These are phyloP conservation scores for Solen grandis DNA, from an alignment of 1,140 invertebrate genomes.

Conservation along the genomic window DNA sequence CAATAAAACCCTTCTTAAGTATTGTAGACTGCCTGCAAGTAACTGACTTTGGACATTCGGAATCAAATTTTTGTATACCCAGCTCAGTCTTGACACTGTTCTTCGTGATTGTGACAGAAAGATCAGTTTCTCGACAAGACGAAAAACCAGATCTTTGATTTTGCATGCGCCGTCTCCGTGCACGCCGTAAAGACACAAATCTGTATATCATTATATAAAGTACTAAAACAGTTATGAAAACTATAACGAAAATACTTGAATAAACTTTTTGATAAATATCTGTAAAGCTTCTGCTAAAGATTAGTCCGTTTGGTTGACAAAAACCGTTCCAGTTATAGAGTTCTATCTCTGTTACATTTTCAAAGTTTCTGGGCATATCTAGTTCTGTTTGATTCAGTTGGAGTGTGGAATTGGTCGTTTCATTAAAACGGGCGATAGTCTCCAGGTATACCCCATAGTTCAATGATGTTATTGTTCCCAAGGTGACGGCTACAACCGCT, in stretches of 20 bases:
- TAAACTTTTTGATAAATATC: conserved; percentile 70
- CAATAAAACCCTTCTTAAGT: conserved; percentile 63
- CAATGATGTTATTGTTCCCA: conserved; percentile 75
- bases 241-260: conserved; percentile 68
- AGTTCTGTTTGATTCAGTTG: too few species aligned
- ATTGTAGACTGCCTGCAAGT: conserved; percentile 43
- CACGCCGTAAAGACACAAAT: conserved; percentile 64
- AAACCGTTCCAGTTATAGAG: too few species aligned
- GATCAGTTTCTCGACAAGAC: conserved; percentile 48
- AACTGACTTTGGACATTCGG: conserved; percentile 39
- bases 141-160: conserved; percentile 48
- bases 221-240: conserved; percentile 67
- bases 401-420: too few species aligned
- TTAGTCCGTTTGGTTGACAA: conserved; percentile 63
- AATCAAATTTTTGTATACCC: conserved; percentile 16
- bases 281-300: conserved; percentile 66
- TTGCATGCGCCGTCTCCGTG: conserved; percentile 57
- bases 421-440: background rate
- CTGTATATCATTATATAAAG: conserved; percentile 72
- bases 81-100: conserved; percentile 51
- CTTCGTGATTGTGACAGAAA: conserved; percentile 50
- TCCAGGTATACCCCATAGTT: conserved; percentile 71
- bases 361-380: too few species aligned
- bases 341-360: too few species aligned
- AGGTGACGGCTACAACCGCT: conserved; percentile 65